Evolutionary conservation across 2,797 vertebrate species (phyloP), one percentile per base, ranked within the genome.

Genomic region (Gephyroberyx darwinii): DNA sequence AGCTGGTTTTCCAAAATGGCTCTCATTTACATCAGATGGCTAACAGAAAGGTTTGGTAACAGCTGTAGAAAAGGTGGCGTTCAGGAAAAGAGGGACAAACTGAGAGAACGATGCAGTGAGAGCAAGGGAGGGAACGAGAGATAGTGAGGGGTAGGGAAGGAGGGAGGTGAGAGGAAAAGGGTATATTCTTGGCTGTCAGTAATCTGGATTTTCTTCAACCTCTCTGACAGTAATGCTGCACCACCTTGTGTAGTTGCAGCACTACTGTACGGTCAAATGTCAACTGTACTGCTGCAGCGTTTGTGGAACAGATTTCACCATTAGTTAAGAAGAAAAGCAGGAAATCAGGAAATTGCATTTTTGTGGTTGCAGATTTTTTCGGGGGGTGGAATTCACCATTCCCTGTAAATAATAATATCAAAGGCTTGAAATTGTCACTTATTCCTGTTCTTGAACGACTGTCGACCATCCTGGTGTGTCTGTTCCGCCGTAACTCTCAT

Each of bases 191-290:
- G 17, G 45, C 63, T 43, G 57, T 43, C 39, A 10, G 16, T 63
- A 19, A 56, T 39, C 45, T 19, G 60, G 12, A 65, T 72, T 48
- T 53, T 37, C 47, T 52, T 53, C 19, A 57, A 13, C 17, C 35
- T 37, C 35, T 37, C 64, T 48, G 37, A 52, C 19, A 47, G 72
- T n/a, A 33, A 52, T 12, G 35, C 26, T 53, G 37, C 53, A 64
- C 10, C 7, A 50, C 16, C 41, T 20, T 31, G 37, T 30, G 35
- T 55, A 10, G n/a, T 59, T 64, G 53, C 6, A 7, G 58, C 33
- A 48, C 7, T 17, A 20, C 31, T 52, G 17, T 58, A 47, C 12
- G 19, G 41, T n/a, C 9, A 55, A 7, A 35, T 2, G 30, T 30
- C 14, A 43, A 35, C 33, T 35, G 33, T 35, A 35, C 33, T 35